Percentiles rank a stretch among this genome's conserved stretches.
Conservation (phyloP, 2,113 vertebrate genomes). For the Lathamus discolor region DNA sequence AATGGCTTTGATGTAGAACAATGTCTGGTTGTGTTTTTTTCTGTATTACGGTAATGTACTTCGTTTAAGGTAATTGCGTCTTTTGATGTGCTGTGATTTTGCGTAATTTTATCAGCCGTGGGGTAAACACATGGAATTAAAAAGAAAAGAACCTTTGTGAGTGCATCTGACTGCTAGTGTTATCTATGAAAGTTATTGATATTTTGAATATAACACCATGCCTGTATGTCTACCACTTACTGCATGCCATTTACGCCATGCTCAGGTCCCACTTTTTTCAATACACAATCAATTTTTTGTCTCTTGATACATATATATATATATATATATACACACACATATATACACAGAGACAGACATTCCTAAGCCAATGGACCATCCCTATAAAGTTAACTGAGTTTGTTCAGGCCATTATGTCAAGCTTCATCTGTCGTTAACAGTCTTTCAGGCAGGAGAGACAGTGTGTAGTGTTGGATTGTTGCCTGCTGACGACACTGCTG, state of each 20-base stretch:
- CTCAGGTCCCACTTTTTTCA: background rate
- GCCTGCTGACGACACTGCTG: background rate
- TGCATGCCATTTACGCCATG: background rate
- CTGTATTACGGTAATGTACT: background rate
- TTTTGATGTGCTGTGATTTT: slow-evolving; percentile 16
- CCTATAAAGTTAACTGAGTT: background rate
- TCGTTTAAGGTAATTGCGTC: background rate
- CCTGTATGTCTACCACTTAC: background rate
- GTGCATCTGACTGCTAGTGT: background rate
- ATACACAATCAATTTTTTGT: background rate
- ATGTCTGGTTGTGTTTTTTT: background rate
- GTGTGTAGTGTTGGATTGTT: background rate
- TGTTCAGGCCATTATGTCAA: background rate
- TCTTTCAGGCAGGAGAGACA: background rate
- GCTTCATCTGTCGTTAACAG: background rate
- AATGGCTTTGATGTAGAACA: background rate
- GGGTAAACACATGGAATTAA: background rate
- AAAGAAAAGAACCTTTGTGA: background rate
- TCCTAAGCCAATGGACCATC: background rate
- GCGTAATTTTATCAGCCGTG: slow-evolving; percentile 8
- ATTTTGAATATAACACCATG: background rate
- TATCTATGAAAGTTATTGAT: background rate
- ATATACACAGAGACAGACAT: background rate
- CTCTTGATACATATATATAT: background rate
- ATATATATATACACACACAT: background rate